Base-by-base conservation (phyloP, 2,888 invertebrate species). In the Cylloceria caligata region DNA sequence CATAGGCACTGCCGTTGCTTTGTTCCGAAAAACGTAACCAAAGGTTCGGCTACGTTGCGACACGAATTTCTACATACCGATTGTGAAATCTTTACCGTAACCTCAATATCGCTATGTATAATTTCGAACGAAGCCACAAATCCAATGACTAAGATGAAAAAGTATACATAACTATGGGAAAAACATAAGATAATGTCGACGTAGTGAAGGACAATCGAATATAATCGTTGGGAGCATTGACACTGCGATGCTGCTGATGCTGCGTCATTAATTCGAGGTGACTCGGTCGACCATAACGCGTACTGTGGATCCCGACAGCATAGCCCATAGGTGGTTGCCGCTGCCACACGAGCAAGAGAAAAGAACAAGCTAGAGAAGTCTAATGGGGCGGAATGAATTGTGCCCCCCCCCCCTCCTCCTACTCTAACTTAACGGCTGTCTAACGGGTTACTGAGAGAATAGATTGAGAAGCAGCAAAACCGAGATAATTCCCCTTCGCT, bases 351-450 rank as follows among this genome's bases (percentile, higher is more conserved):
- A 72, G 19, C 60, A 6, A 45, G 42, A 39, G 27, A n/a, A 60
- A 9, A 24, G 47, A 62, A 36, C 62, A 47, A 60, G 72, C 60
- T 45, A 62, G 72, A 62, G 24, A 24, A 11, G 21, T 34, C 34
- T 72, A 72, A 72, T 72, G 72, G 62, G 72, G 47, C 47, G 72
- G 49, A 49, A 72, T 72, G 30, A 72, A 62, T 72, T 34, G 72
- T 60, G 49, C 71, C 30, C 62, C 42, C 13, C 19, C 36, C 57
- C 45, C 72, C 42, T n/a, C n/a, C n/a, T n/a, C n/a, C n/a, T n/a
- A n/a, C n/a, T n/a, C n/a, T n/a, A 24, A 19, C 21, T 55, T 27
- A 24, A 52, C 52, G 49, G 49, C 36, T 52, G 39, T 71, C 34
- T 34, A 60, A 73, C 62, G 72, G 24, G 21, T 49, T 47, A n/a